These are phyloP conservation scores for Drosophila villosipedis DNA, from an alignment of 2,888 invertebrate species.

Conservation along the genomic window DNA sequence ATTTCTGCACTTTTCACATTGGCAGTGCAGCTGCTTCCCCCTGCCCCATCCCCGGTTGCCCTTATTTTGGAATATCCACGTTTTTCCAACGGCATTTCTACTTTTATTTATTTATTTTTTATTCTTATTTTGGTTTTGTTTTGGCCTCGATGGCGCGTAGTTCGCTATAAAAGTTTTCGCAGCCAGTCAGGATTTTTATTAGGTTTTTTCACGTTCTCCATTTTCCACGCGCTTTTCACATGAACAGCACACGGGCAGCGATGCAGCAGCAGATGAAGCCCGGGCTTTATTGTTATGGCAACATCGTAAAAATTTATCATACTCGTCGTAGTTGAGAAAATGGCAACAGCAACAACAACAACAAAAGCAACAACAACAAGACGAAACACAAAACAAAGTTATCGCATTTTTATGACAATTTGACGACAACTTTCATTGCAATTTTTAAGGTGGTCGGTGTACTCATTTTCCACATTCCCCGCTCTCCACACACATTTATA, in stretches of 20 bases:
- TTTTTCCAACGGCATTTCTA: constrained; percentile 46
- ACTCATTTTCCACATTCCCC: constrained; percentile 5
- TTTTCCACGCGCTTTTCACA: constrained; percentile 76
- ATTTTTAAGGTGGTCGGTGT: constrained; percentile 73
- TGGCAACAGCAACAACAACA: constrained; percentile 33
- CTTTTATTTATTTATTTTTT: constrained; percentile 11
- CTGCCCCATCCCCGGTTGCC: constrained; percentile 3
- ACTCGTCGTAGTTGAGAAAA: constrained; percentile 51
- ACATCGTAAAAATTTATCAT: constrained; percentile 81
- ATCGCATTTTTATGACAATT: constrained; percentile 81
- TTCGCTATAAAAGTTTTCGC: constrained; percentile 77
- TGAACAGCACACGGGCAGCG: constrained; percentile 50
- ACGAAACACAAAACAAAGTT: constrained; percentile 73
- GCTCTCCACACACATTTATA: too few relatives aligned
- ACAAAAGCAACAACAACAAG: constrained; percentile 34
- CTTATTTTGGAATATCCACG: constrained; percentile 35
- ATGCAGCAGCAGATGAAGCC: constrained; percentile 62
- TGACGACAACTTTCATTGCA: constrained; percentile 80
- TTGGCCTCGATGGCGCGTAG: constrained; percentile 69
- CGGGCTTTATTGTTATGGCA: constrained; percentile 78
- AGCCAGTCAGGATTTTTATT: constrained; percentile 76
- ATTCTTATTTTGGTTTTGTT: not conserved
- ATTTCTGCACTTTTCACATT: constrained; percentile 79
- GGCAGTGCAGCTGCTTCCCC: constrained; percentile 38
- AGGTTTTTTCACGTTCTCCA: constrained; percentile 75